Evolutionary conservation across 1,140 invertebrate species (phyloP), one percentile per base, ranked within the genome.

Genomic region (Tetramorium parvispinum): DNA sequence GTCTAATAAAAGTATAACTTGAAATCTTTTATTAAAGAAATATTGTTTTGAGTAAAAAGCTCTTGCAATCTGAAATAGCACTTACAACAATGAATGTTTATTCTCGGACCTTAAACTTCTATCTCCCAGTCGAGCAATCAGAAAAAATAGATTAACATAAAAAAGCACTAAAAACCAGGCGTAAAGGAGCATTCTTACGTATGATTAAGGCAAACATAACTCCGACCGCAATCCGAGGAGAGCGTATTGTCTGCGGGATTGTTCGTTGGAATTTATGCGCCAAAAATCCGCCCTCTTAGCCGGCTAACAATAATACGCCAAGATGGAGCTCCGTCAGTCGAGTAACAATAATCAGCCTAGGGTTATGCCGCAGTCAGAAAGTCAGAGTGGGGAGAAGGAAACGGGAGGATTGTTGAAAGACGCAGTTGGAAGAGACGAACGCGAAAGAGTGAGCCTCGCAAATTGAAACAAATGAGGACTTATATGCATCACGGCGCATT

Each of bases 381-480:
- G 55, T 18, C 32, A 13, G 1, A 13, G 1, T 7, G 21, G 37
- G 49, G 43, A 16, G 10, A 3, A 27, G 21, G 5, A 18, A 13
- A 8, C 18, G 57, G 53, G 63, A 16, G 16, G 8, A 27, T 43
- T 10, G n/a, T 79, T 55, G 55, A 87, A 79, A 66, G 40, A 27
- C 46, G 16, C 40, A 21, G 78, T 51, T 81, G 78, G 82, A 75
- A 43, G n/a, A 76, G 87, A 89, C 65, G 77, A 82, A 87, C 53
- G 77, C 79, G 82, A 82, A 81, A 40, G 46, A 51, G 59, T 77
- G 73, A 66, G 81, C 43, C 75, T 87, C 79, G 86, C 90, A 93
- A 94, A 94, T 94, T 94, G 94, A 94, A 94, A 95, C 93, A 94
- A 94, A 94, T 94, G 90, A 89, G 85, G 93, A 93, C 91, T 94